Evolutionary conservation across 2,888 invertebrate genomes (phyloP), one percentile per base, ranked within the genome.

Genomic region (Pemphredon lugubris): DNA sequence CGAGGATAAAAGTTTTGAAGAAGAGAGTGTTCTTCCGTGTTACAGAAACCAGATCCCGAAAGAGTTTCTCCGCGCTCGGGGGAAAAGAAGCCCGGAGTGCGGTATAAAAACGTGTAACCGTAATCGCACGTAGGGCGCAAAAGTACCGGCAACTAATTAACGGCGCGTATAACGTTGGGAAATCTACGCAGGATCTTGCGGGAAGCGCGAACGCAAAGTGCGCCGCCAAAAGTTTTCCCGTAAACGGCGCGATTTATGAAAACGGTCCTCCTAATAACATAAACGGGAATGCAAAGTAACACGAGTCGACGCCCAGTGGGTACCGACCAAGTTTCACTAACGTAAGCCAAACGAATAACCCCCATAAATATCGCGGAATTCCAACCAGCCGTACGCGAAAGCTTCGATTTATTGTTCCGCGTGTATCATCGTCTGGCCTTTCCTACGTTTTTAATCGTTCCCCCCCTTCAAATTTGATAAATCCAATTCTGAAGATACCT

Each of bases 201-300:
- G 34, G 1, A 34, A 7, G n/a, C 34, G n/a, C 9, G 4, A n/a
- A 7, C 3, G n/a, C 11, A 3, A n/a, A 34, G 4, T 4, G n/a
- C n/a, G 34, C n/a, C n/a, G 34, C n/a, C 11, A 34, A 16, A 83
- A 79, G 74, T 84, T 84, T 70, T 51, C 58, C 73, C 69, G 77
- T 81, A 79, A 84, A 73, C 64, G 73, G 55, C 39, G 78, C 83
- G 80, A 84, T 85, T 84, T 85, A 85, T 85, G 81, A 84, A 85
- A 84, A 83, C 75, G 75, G 73, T 60, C 64, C 18, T n/a, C n/a
- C 69, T 84, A 84, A 82, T 83, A 80, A 78, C 74, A 77, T 70
- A 73, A 84, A 79, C 75, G 76, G 66, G 76, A 73, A 83, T 78
- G 60, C 69, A 64, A 71, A 68, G 61, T 63, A 63, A 72, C 58